Percentiles rank a stretch among this genome's conserved stretches.
phyloP scores from a whole-genome alignment of 2,797 vertebrate species.

The Danionella dracula region DNA sequence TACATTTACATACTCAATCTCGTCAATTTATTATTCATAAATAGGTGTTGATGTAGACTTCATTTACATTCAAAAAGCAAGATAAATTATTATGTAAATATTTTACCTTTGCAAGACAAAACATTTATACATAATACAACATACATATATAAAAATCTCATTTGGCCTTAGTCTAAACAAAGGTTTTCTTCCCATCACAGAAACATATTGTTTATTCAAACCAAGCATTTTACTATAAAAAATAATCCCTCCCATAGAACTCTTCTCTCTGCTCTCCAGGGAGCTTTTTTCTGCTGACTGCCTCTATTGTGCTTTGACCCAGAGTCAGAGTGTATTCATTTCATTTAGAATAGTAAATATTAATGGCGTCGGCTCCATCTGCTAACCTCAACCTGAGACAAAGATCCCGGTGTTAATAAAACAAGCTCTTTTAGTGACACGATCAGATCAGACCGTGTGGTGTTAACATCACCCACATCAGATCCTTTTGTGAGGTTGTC shows the following conservation, averaged over 20 bases:
- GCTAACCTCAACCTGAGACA: conserved; percentile 48
- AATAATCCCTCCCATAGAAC: conserved; percentile 36
- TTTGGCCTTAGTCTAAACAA: conserved; percentile 3
- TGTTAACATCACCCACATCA: conserved; percentile 38
- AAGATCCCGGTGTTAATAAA: conserved; percentile 36
- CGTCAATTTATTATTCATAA: too few species aligned
- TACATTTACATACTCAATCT: too few species aligned
- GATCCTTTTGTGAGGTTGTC: conserved; percentile 43
- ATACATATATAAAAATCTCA: too few species aligned
- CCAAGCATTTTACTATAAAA: conserved; percentile 47
- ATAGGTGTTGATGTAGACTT: too few species aligned
- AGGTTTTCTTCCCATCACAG: background rate
- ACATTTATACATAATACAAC: too few species aligned
- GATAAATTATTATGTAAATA: too few species aligned
- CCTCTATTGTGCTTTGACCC: conserved; percentile 44
- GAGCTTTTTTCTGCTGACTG: conserved; percentile 43
- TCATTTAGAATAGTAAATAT: conserved; percentile 51
- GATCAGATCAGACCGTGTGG: conserved; percentile 40
- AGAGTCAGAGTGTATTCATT: conserved; percentile 48
- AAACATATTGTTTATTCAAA: conserved; percentile 41
- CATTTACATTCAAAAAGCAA: too few species aligned
- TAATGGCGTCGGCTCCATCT: conserved; percentile 51
- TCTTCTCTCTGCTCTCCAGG: conserved; percentile 34
- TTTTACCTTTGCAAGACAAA: too few species aligned
- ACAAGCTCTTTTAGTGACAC: conserved; percentile 42